Base-by-base conservation (phyloP, 2,797 vertebrate genomes). In the Lates japonicus region DNA sequence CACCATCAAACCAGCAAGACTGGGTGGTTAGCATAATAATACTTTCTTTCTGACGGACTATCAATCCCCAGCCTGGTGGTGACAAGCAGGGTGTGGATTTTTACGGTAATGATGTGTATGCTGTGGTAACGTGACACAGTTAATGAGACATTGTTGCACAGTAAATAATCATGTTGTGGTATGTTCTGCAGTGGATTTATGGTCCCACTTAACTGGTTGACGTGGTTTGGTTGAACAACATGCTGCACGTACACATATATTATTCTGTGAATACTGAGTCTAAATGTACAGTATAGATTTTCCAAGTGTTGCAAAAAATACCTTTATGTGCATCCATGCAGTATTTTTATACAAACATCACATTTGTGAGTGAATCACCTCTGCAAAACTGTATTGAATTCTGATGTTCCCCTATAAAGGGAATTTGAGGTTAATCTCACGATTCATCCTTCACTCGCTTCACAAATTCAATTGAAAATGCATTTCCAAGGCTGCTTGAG, bases 81-180 rank as follows among this genome's bases (percentile, higher is more conserved):
- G 84, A 92, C 84, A 84, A 81, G 60, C 72, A 39, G 61, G 35
- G 54, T 71, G 37, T 70, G 69, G 74, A 81, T 55, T 81, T 80
- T 76, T 81, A 79, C 86, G 83, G 79, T 85, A 88, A 90, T 88
- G 88, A 92, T 92, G 85, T 90, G 86, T 81, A 72, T 60, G 41
- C 48, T 58, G 51, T 57, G 59, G 76, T 77, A 75, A 83, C 16
- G n/a, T 73, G 66, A 65, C 76, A 66, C 22, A 1, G 59, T 76
- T 85, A 86, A 88, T 87, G 76, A 87, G 70, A 84, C 71, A 68
- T 44, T 49, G 58, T 44, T 61, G 44, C 62, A 49, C 67, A 41
- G 61, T 81, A 91, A 88, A 85, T 91, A 87, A 90, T 80, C 78
- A 85, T 84, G 46, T 59, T 10, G 79, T 72, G 52, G 25, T 75